Percentiles rank a stretch among this genome's conserved stretches.
Evolutionary conservation across 2,888 invertebrate genomes (phyloP).

Genomic region (Drepanosiphum platanoidis): DNA sequence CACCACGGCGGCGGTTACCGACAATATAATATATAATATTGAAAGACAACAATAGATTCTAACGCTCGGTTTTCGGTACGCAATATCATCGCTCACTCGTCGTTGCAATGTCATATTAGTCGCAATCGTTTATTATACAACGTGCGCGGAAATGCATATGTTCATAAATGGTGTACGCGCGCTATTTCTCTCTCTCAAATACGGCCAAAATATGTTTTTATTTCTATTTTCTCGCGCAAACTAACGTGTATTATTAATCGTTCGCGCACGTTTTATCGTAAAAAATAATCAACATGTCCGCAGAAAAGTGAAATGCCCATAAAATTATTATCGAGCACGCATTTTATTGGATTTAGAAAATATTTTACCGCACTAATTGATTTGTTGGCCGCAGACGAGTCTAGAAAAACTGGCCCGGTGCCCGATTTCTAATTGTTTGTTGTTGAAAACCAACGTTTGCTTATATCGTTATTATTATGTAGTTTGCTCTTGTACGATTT

Average conservation of each 20-base stretch:
- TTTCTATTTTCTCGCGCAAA: background rate
- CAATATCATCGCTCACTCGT: background rate
- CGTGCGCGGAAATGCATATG: background rate
- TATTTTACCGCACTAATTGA: conserved; percentile 21
- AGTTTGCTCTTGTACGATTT: too few relatives aligned
- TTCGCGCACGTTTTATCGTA: background rate
- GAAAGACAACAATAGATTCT: background rate
- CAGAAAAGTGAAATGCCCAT: background rate
- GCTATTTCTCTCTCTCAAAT: too few relatives aligned
- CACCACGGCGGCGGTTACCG: background rate
- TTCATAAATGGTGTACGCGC: too few relatives aligned
- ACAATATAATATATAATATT: background rate
- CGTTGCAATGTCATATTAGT: background rate
- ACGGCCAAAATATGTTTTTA: too few relatives aligned
- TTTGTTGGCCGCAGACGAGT: conserved; percentile 1
- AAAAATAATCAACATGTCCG: background rate
- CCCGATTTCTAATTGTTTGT: conserved; percentile 17
- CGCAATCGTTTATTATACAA: background rate
- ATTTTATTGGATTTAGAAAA: conserved; percentile 1
- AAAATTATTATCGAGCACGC: background rate
- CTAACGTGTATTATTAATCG: background rate
- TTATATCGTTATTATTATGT: background rate
- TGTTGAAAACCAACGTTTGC: conserved; percentile 5
- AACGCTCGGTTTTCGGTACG: background rate
- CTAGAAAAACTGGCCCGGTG: background rate